A percentile compares a stretch with the other conserved stretches of the same genome.
phyloP scores from a whole-genome alignment of 1,140 invertebrate species.

The Lucilia sericata region DNA sequence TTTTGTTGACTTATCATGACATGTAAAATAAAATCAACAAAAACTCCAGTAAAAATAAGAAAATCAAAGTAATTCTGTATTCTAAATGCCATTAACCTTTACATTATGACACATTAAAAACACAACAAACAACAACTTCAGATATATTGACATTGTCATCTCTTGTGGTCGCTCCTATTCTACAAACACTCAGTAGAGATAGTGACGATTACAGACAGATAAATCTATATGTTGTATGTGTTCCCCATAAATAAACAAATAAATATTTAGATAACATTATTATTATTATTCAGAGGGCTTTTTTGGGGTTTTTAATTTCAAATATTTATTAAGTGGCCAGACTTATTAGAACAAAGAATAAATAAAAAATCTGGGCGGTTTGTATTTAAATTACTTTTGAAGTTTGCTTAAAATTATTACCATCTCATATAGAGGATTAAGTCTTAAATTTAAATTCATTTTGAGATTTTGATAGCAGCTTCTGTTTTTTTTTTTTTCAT shows the following conservation, averaged over 20 bases:
- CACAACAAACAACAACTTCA: background rate
- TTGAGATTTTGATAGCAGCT: background rate
- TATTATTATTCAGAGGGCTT: background rate
- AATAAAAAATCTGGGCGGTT: background rate
- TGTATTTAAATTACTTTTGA: background rate
- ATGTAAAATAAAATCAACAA: background rate
- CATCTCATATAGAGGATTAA: too few species aligned
- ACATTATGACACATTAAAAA: conserved; percentile 12
- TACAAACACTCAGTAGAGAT: too few species aligned
- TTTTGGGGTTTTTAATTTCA: background rate
- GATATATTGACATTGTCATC: background rate
- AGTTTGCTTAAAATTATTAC: too few species aligned
- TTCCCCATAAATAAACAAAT: background rate
- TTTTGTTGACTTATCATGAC: background rate
- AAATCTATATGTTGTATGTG: background rate
- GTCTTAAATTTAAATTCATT: too few species aligned
- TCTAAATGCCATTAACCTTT: conserved; percentile 14
- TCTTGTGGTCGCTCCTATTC: too few species aligned
- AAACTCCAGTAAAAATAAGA: background rate
- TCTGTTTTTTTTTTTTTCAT: background rate
- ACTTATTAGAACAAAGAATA: background rate
- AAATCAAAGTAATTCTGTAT: background rate
- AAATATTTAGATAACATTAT: conserved; percentile 27
- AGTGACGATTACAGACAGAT: background rate
- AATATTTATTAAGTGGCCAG: background rate